phyloP scores from a whole-genome alignment of 2,888 invertebrate species.

The Andrena hattorfiana region DNA sequence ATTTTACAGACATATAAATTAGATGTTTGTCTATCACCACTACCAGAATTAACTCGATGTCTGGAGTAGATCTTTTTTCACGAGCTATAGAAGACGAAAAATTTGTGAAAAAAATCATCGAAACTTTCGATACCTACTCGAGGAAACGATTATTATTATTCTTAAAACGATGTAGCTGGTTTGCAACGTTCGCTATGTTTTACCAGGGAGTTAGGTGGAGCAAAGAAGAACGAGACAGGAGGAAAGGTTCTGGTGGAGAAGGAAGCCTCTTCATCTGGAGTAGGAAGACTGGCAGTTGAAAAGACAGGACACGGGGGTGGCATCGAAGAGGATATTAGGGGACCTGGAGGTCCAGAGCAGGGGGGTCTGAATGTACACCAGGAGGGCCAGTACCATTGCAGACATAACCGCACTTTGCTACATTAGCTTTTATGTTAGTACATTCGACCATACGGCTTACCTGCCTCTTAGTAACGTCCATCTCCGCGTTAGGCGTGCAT shows the following conservation, averaged over 20 bases:
- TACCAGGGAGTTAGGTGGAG: not conserved
- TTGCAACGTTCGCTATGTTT: not conserved
- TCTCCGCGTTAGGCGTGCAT: slow-evolving; percentile 49
- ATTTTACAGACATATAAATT: too few species aligned
- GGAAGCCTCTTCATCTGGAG: slow-evolving; percentile 35
- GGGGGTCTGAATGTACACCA: slow-evolving; percentile 58
- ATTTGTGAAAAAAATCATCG: too few species aligned
- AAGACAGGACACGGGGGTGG: slow-evolving; percentile 67
- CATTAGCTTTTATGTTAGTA: slow-evolving; percentile 81
- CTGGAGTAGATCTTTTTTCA: too few species aligned
- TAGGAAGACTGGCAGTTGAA: slow-evolving; percentile 41
- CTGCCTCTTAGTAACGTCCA: slow-evolving; percentile 72
- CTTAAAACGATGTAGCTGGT: not conserved
- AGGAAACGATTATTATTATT: too few species aligned
- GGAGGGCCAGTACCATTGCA: slow-evolving; percentile 67
- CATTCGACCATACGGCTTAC: slow-evolving; percentile 73
- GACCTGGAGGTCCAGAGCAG: slow-evolving; percentile 47
- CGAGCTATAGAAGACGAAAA: too few species aligned
- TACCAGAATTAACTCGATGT: too few species aligned
- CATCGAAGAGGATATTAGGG: slow-evolving; percentile 70
- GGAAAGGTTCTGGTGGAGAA: slow-evolving; percentile 7
- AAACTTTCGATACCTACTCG: too few species aligned
- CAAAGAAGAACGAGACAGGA: not conserved
- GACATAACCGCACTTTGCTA: slow-evolving; percentile 78
- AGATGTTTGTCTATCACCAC: too few species aligned